Base-by-base conservation (phyloP, 2,888 invertebrate genomes). In the Barypeithes pellucidus region DNA sequence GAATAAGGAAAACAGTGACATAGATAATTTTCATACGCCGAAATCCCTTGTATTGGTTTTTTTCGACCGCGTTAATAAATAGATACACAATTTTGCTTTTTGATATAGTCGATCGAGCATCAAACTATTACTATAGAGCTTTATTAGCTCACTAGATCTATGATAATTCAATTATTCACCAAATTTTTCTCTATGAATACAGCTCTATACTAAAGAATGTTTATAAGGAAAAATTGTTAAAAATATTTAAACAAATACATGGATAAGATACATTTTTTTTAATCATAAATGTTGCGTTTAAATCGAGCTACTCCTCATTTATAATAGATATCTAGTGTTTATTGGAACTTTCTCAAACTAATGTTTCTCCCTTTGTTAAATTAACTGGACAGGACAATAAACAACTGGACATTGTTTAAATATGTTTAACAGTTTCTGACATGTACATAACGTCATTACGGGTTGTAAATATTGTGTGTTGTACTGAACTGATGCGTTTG, bases 401-500 rank as follows among this genome's bases (percentile, higher is more conserved):
- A 14, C 39, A 36, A 65, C 20, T 22, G 36, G 7, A 9, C 20
- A 29, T 39, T 67, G 67, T 67, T 60, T 50, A 24, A 67, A 70
- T 43, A 61, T 43, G 12, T 41, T 57, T 71, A 54, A 57, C 60
- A 66, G 33, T 60, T 57, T 66, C 61, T 24, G 29, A 61, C 16
- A 22, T 77, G 82, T 81, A 82, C 77, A 83, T 82, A 82, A 73
- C 79, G 81, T 81, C 77, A 81, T 81, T 84, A 84, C 84, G 84
- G 84, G 84, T 84, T 85, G 84, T 84, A 84, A 69, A 85, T 79
- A 79, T 60, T 79, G 78, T 78, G 78, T 80, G 80, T 80, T 79
- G 77, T 80, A 81, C 81, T 80, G 83, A 81, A 84, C 83, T 84
- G 84, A 82, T 81, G 81, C 81, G 83, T 84, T 82, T 83, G 85